Base-by-base conservation (phyloP, 2,113 vertebrate genomes). In the Baryphthengus martii region DNA sequence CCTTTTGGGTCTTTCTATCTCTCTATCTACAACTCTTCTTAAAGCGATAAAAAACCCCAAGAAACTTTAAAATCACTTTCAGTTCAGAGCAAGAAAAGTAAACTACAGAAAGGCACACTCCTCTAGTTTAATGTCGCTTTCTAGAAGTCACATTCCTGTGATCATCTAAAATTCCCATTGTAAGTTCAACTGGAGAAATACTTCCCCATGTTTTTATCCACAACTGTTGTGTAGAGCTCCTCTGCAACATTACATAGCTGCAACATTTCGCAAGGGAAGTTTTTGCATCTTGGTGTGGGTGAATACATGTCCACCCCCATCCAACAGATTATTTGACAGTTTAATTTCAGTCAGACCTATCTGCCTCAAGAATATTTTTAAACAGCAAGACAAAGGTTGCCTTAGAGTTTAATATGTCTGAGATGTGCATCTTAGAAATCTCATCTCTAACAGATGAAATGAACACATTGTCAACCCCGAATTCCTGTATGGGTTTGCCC, bases 261-360 rank as follows among this genome's bases (percentile, higher is more conserved):
- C 76, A 78, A 88, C 63, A 66, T 78, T 96, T 92, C 76, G 68
- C 52, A 94, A 72, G 80, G 77, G 72, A 95, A 85, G 33, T 40
- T 95, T 89, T 40, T 81, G 59, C 63, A 94, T 71, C 56, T 83
- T 71, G 45, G 47, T 82, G 92, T 95, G 94, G 93, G 89, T 91
- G 95, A 94, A 92, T 68, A 85, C 47, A 88, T 20, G 88, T 95
- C 94, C 90, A 94, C 90, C 91, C 82, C 91, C 94, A 91, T 53
- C n/a, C 78, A 92, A n/a, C 92, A 93, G 78, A 78, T 81, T 88
- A 93, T 93, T 89, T 96, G 92, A 95, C 91, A 90, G 92, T 85
- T 95, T 93, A 91, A 95, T 95, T 97, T 94, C 90, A 93, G 66
- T 75, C 42, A 94, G 66, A 87, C 79, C 85, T 95, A 94, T 94